Evolutionary conservation across 2,888 invertebrate species (phyloP).

Genomic region (Tenthredo livida): DNA sequence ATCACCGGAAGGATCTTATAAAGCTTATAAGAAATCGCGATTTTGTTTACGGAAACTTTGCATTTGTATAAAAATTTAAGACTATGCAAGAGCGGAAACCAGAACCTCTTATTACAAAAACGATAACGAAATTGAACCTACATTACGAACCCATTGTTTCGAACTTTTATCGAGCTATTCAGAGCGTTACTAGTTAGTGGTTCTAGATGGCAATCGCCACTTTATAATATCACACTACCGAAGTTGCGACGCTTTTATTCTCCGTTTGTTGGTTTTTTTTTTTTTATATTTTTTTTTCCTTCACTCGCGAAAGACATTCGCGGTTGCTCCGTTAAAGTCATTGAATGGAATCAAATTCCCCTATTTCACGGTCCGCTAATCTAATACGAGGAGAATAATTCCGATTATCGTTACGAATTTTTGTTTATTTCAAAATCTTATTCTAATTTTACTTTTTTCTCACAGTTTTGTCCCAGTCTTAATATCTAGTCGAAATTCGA

Average conservation of each 20-base stretch:
- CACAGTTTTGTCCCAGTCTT: not conserved
- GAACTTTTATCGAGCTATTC: constrained; percentile 57
- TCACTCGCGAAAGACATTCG: not conserved
- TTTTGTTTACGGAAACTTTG: not conserved
- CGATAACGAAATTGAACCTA: constrained; percentile 8
- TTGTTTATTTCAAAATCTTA: not conserved
- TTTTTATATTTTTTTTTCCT: no score
- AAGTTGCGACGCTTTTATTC: not conserved
- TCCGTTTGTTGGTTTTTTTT: not conserved
- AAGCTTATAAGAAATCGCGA: no score
- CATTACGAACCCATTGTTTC: constrained; percentile 36
- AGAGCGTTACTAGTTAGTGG: constrained; percentile 74
- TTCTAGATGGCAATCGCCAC: constrained; percentile 21
- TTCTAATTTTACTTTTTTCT: not conserved
- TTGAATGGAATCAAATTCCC: not conserved
- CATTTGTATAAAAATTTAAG: not conserved
- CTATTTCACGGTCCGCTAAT: constrained; percentile 18
- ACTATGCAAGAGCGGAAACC: not conserved
- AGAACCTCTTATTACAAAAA: not conserved
- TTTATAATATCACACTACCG: not conserved
- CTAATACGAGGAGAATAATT: not conserved
- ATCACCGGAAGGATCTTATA: not conserved
- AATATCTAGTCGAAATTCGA: not conserved
- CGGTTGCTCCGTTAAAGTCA: not conserved
- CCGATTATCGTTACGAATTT: not conserved